phyloP scores from a whole-genome alignment of 2,113 vertebrate genomes.

The Echinops telfairi region DNA sequence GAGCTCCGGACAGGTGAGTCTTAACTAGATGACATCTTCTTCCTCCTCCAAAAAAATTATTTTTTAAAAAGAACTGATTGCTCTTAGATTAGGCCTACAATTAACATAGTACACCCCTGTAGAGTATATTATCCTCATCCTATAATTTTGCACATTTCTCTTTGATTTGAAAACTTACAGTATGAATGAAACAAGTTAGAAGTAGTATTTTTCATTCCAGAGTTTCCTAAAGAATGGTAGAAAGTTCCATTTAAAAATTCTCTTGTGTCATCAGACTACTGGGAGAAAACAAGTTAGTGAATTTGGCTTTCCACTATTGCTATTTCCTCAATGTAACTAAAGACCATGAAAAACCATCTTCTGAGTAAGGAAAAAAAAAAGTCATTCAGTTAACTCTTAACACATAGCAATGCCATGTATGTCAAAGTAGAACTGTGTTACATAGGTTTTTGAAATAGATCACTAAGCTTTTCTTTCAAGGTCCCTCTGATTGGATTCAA shows the following conservation, averaged over 20 bases:
- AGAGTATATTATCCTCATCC: background rate
- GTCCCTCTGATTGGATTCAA: too few relatives aligned
- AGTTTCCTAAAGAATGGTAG: conserved; percentile 17
- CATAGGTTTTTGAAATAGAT: background rate
- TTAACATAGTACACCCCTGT: background rate
- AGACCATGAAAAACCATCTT: background rate
- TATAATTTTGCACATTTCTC: conserved; percentile 4
- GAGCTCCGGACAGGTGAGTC: too few relatives aligned
- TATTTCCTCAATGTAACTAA: background rate
- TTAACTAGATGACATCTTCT: too few relatives aligned
- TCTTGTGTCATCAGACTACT: background rate
- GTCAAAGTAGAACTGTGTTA: background rate
- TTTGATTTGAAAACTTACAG: conserved; percentile 15
- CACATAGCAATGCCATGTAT: background rate
- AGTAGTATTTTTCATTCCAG: background rate
- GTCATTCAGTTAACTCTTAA: background rate
- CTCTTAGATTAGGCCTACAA: too few relatives aligned
- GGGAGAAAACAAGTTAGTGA: background rate
- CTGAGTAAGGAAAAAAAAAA: background rate
- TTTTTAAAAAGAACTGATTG: too few relatives aligned
- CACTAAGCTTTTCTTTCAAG: too few relatives aligned
- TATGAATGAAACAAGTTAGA: background rate
- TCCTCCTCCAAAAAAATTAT: too few relatives aligned
- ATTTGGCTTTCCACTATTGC: background rate
- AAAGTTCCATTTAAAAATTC: background rate